Base-by-base conservation (phyloP, 2,888 invertebrate species). In the Phorcus lineatus region DNA sequence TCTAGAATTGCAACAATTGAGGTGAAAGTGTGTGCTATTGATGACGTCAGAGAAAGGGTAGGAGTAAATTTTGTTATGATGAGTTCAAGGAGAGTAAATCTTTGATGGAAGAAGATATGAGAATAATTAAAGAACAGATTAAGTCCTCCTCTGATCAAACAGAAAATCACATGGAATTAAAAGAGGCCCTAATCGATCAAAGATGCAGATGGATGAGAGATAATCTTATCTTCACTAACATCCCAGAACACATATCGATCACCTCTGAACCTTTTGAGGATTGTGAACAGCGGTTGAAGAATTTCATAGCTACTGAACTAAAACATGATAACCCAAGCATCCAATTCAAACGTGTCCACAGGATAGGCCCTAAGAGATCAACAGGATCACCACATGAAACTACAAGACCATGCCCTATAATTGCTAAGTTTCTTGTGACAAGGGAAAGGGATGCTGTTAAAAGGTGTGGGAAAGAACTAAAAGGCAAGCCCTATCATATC, bases 151-250 rank as follows among this genome's bases (percentile, higher is more conserved):
- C 57, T 19, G 57, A 24, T 11, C 57, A 57, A 13, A 2, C 6
- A 2, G 57, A 57, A 24, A 57, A 57, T 57, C 57, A 57, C 57
- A 11, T 19, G 57, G n/a, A 57, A n/a, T 57, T 19, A 11, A 57
- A 57, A 24, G 57, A 57, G 57, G 57, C 57, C 57, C n/a, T 57
- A n/a, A 57, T 57, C 24, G 57, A 57, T 57, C 57, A 57, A 57
- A 57, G 57, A 57, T 57, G 22, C 13, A 7, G 57, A 11, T 57
- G 19, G 6, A 57, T 57, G 57, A 57, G 57, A 13, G 57, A 57
- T n/a, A 57, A 57, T 13, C 57, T 57, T 62, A 47, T 47, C 13
- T 47, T 47, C 11, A 47, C 47, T 11, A 47, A 47, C 11, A 47
- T 47, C 11, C 47, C 47, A 6, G 7, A 47, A 47, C 47, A 47